A percentile compares a stretch with the other conserved stretches of the same genome.
Conservation (phyloP, 2,113 vertebrate genomes). For the Cygnus buccinator region DNA sequence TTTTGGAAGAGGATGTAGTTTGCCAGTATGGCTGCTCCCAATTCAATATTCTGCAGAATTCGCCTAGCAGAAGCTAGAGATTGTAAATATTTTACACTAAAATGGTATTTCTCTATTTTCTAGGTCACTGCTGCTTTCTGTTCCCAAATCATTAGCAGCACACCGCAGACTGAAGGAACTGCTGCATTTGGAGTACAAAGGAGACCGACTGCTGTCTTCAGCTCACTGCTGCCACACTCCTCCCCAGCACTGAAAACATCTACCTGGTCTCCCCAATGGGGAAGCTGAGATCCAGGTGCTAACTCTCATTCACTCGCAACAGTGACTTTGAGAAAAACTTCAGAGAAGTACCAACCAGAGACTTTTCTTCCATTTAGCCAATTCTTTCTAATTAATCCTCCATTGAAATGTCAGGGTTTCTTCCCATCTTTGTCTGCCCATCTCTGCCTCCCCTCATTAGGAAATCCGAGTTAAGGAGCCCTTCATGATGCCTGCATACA, state of each 20-base stretch:
- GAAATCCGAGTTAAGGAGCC: background rate
- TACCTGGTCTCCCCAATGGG: background rate
- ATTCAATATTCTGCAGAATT: background rate
- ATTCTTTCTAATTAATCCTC: background rate
- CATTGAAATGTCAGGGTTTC: background rate
- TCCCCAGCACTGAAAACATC: background rate
- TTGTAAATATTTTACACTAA: constrained; percentile 60
- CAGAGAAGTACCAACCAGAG: background rate
- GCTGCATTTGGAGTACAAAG: background rate
- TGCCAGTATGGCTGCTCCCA: background rate
- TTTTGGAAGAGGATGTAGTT: background rate
- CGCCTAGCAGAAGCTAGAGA: background rate
- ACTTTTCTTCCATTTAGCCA: background rate
- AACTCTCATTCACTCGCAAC: background rate
- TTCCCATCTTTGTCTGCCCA: background rate
- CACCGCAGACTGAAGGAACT: background rate
- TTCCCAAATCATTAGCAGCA: background rate
- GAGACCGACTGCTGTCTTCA: background rate
- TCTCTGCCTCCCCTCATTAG: background rate
- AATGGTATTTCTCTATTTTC: constrained; percentile 22
- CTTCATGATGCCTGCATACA: background rate
- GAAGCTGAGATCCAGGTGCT: background rate
- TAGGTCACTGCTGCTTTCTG: constrained; percentile 56
- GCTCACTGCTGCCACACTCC: background rate
- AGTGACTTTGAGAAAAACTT: background rate